Evolutionary conservation across 2,113 vertebrate species (phyloP), one percentile per base, ranked within the genome.

Genomic region (Protobothrops flavoviridis): DNA sequence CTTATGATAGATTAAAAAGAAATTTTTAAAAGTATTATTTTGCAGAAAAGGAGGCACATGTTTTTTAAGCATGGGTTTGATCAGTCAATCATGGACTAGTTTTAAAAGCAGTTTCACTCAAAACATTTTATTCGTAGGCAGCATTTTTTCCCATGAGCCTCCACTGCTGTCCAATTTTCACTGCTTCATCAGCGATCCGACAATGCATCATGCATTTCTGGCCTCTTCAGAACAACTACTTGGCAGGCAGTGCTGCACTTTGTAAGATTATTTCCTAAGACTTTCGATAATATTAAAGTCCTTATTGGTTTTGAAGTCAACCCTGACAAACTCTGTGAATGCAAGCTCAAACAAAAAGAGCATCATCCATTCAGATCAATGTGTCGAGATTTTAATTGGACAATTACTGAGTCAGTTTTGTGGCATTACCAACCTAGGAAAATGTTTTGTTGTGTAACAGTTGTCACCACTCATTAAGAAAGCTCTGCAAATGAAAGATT

Each of bases 271-370:
- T 69, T 91, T 88, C 64, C 81, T 89, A 89, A 91, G 45, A 52
- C 64, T 94, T 91, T 55, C 91, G 85, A 91, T 94, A 93, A 90
- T 86, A 90, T 56, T 89, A 24, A 93, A 90, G 53, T 48, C 56
- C 55, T 39, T 53, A 90, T 86, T 93, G 88, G 45, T 57, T 90
- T 93, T 90, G 55, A 93, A 90, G 92, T 90, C 89, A 86, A 64
- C 88, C 50, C 88, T 87, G 45, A 56, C 90, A 89, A 91, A 43
- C 56, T 90, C 48, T 64, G 33, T 55, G 74, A 64, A 92, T 26
- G 55, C 3, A 17, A 74, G 17, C 33, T 69, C 20, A 29, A 61
- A 90, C 45, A 64, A 53, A 90, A 87, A 53, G 87, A 74, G 53
- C 17, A 2, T 20, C 48, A 87, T 23, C 20, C 45, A 9, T 86